Base-by-base conservation (phyloP, 2,113 vertebrate genomes). In the Dermatemys mawii region DNA sequence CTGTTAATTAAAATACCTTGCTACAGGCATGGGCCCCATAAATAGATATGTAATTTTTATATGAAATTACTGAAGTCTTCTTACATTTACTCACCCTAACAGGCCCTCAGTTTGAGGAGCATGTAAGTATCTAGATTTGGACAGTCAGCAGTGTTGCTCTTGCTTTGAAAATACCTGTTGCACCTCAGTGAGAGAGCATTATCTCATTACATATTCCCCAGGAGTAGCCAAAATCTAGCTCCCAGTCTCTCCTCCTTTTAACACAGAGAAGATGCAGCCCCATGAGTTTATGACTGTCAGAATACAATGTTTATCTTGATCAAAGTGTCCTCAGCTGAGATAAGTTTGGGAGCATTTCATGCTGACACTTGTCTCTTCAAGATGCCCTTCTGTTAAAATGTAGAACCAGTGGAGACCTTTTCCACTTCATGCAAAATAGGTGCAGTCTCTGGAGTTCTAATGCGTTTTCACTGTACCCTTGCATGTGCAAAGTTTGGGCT, bases 121-220 rank as follows among this genome's bases (percentile, higher is more conserved):
- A 35, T 48, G 12, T 29, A 19, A 21, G 29, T 50, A 22, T 49
- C 32, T 22, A n/a, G 46, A 75, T 35, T 32, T 22, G 35, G 63
- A 57, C 11, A 24, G 83, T 55, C 7, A 86, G 78, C 1, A 19
- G 13, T 38, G 67, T 67, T 76, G 81, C 3, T 21, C 46, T 2
- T 78, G 83, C 92, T 90, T 85, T 87, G 93, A 87, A 83, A 2
- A 86, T 8, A 1, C 80, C 60, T 81, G 60, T 19, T 67, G 63
- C 17, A 67, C 67, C 0, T 92, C 89, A 50, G 86, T 11, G 0
- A 6, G 13, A 16, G 63, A 83, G 6, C 0, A 1, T 67, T 81
- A 92, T 97, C 90, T 82, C 83, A 84, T 96, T 94, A 85, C 93
- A 81, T 93, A 92, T 96, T 97, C 93, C 87, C 93, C 91, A 35